Base-by-base conservation (phyloP, 2,113 vertebrate genomes). In the Gasterosteus nipponicus region DNA sequence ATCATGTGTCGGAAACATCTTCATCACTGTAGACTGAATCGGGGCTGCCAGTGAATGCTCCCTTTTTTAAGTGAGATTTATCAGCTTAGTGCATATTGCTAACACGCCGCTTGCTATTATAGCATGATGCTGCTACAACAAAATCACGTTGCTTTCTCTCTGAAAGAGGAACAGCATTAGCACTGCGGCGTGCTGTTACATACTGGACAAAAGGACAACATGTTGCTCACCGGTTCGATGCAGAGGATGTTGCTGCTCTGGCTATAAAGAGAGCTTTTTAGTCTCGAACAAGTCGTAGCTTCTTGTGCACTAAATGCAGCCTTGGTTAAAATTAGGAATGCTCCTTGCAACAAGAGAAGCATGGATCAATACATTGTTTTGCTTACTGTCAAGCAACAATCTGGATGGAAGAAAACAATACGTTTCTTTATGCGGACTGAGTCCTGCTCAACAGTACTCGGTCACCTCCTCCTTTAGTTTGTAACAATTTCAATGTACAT, bases 401-500 rank as follows among this genome's bases (percentile, higher is more conserved):
- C 65, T 69, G 57, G 71, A 29, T 51, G 42, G 69, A 72, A 78
- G 53, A 74, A 75, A n/a, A 61, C 69, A 77, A 66, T 69, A 73
- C 41, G 71, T 63, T 78, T 71, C 62, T 69, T 62, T 83, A 75
- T 74, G 77, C n/a, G n/a, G n/a, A n/a, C n/a, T n/a, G n/a, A n/a
- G n/a, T 46, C 47, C 11, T 8, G 65, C 80, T 67, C 33, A 67
- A 39, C 53, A 11, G 12, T 12, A 26, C 22, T 0, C 68, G 81
- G 82, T 83, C 85, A 83, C 66, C 67, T 72, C 66, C 67, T 84
- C 73, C 51, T 58, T 61, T 69, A 62, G 54, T 70, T 80, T 65
- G 51, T 75, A 70, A 84, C 83, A 84, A 73, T 89, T 83, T 80
- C 47, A 70, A 77, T 65, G 78, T 85, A 87, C 58, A 81, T 82